Percentiles rank a stretch among this genome's conserved stretches.
Evolutionary conservation across 2,113 vertebrate species (phyloP).

Genomic region (Lepisosteus osseus): DNA sequence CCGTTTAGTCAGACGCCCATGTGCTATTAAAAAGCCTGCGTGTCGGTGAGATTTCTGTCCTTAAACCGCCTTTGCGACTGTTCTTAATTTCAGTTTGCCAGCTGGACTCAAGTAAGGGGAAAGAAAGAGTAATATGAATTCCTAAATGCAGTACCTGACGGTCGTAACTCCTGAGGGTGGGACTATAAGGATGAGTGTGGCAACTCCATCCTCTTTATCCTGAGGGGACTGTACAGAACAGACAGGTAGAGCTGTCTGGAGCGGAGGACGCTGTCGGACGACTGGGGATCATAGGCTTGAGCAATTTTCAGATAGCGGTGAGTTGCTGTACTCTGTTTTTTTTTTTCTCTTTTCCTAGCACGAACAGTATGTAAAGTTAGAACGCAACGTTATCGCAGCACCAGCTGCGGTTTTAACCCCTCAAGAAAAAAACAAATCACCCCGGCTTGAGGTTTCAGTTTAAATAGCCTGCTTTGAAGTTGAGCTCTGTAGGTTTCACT

Average conservation of each 20-base stretch:
- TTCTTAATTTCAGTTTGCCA: no score
- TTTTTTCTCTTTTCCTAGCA: no score
- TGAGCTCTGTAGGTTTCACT: not conserved
- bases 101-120: no score
- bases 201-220: constrained; percentile 77
- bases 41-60: no score
- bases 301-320: constrained; percentile 34
- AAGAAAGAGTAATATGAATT: no score
- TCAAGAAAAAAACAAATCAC: not conserved
- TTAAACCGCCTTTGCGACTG: no score
- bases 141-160: constrained; percentile 27
- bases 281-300: constrained; percentile 32
- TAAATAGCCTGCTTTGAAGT: constrained; percentile 4
- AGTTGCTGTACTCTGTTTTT: constrained; percentile 27
- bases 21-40: no score
- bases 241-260: constrained; percentile 63
- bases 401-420: not conserved
- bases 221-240: constrained; percentile 29
- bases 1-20: no score
- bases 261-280: constrained; percentile 47
- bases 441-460: not conserved
- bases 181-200: constrained; percentile 73
- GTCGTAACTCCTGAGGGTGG: constrained; percentile 69
- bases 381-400: no score
- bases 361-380: no score